These are phyloP conservation scores for Dreissena rostriformis DNA, from an alignment of 1,140 invertebrate genomes.

Conservation along the genomic window DNA sequence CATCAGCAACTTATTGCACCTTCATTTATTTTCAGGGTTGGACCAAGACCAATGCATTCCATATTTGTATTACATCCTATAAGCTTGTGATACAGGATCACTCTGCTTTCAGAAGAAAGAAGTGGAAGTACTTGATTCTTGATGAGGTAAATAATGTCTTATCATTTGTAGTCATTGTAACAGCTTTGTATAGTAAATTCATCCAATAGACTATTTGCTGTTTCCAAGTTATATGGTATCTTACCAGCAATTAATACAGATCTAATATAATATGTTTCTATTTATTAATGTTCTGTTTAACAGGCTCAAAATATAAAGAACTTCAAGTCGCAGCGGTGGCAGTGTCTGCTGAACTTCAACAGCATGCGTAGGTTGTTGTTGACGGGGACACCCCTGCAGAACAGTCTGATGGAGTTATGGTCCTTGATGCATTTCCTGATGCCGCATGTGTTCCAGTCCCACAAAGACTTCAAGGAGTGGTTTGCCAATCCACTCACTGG, in stretches of 20 bases:
- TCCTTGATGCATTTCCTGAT: constrained; percentile 99
- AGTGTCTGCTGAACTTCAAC: constrained; percentile 97
- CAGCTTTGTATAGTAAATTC: too few species aligned
- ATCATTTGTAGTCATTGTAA: too few species aligned
- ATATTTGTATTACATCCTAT: constrained; percentile 99
- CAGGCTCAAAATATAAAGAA: constrained; percentile 99
- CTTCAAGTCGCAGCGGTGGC: constrained; percentile 99
- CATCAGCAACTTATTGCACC: background rate
- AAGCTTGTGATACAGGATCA: constrained; percentile 99
- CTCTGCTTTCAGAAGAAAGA: constrained; percentile 97
- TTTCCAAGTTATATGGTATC: too few species aligned
- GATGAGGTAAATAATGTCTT: constrained; percentile 87
- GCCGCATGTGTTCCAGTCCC: constrained; percentile 99
- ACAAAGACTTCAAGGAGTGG: constrained; percentile 98
- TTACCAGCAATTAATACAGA: too few species aligned
- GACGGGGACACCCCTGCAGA: constrained; percentile 99
- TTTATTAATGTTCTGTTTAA: too few species aligned
- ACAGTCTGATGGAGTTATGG: constrained; percentile 99
- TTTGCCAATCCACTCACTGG: constrained; percentile 99
- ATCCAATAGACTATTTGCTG: too few species aligned
- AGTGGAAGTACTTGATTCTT: constrained; percentile 99
- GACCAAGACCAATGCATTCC: constrained; percentile 99
- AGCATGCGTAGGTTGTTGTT: constrained; percentile 96
- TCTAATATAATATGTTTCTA: too few species aligned
- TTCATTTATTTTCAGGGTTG: constrained; percentile 87